Base-by-base conservation (phyloP, 2,888 invertebrate genomes). In the Embidobia sp. region DNA sequence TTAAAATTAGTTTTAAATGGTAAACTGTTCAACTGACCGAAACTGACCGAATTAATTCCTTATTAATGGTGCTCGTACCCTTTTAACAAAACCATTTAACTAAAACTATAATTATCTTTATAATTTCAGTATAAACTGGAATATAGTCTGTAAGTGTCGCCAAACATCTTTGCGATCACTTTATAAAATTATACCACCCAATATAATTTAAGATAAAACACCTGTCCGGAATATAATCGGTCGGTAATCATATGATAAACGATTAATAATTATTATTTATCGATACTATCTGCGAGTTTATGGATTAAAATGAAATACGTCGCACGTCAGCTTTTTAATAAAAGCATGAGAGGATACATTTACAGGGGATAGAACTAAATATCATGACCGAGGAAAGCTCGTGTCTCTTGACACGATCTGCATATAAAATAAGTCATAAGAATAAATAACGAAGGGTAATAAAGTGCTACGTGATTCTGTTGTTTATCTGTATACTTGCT, bases 401-500 rank as follows among this genome's bases (percentile, higher is more conserved):
- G 33, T 64, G 63, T 49, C 51, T 29, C 42, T 42, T 31, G 40
- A 72, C 81, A 84, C 82, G 85, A 83, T 81, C 78, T 81, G 87
- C 85, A 86, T 86, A 82, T 82, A 81, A 80, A 86, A 86, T 84
- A 84, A 86, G 85, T 69, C 61, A 57, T 64, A 77, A 80, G 83
- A 81, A 86, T 86, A 84, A 87, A 87, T 86, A 87, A 87, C 84
- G 77, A 85, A 79, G 81, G 82, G 84, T 85, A 87, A 86, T 87
- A 86, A 87, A 85, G 84, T 81, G 81, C 83, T 82, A 84, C 31
- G 83, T 87, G 86, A 87, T 87, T 86, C 86, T 85, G 81, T 80
- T 81, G 81, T 82, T 75, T 80, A 79, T 72, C 5, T 46, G 33
- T 7, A 18, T 27, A 51, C 31, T 15, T 26, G 37, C 22, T 26